A percentile compares a stretch with the other conserved stretches of the same genome.
These are phyloP conservation scores for Chrysolina americana DNA, from an alignment of 2,888 invertebrate species.

Conservation along the genomic window DNA sequence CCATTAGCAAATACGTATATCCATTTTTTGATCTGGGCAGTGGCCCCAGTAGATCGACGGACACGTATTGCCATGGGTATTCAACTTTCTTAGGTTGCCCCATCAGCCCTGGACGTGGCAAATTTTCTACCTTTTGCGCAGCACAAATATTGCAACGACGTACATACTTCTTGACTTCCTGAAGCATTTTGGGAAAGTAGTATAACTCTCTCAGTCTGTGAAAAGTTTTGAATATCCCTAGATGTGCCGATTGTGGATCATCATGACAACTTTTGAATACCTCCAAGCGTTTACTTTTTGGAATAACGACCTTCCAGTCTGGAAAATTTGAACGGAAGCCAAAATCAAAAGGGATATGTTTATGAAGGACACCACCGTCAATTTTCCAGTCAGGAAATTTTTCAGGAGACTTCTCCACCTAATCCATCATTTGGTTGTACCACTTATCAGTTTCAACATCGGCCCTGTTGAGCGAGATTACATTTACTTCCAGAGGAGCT, in stretches of 20 bases:
- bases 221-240: not conserved
- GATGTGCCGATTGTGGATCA: not conserved
- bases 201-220: no score
- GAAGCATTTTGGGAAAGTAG: no score
- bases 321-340: not conserved
- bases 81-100: not conserved
- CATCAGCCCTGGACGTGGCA: not conserved
- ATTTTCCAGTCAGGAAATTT: not conserved
- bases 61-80: not conserved
- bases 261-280: not conserved
- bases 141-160: not conserved
- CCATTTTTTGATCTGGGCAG: not conserved
- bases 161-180: no score
- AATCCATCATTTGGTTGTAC: not conserved
- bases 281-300: not conserved
- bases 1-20: not conserved
- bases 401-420: no score
- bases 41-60: not conserved
- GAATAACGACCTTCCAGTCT: not conserved
- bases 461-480: not conserved
- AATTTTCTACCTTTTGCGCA: not conserved
- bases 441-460: not conserved
- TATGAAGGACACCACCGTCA: no score
- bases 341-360: no score
- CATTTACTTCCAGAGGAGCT: not conserved